Evolutionary conservation across 1,140 invertebrate species (phyloP), one percentile per base, ranked within the genome.

Genomic region (Diorhabda elongata): DNA sequence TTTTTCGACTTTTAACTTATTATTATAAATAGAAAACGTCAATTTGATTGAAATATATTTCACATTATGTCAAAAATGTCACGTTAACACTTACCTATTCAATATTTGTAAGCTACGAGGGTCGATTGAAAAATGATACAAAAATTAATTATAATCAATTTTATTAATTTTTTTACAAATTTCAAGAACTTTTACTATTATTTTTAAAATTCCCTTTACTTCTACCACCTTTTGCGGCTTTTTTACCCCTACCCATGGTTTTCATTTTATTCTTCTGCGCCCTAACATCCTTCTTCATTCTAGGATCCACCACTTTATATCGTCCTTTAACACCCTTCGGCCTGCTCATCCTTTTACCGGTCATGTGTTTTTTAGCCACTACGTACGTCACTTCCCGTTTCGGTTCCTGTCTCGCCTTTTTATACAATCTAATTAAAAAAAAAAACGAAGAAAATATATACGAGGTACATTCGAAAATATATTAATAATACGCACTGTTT

Each of bases 311-410:
- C 3, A 99, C 88, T 81, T 93, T 97, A 80, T 93, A 99, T 8
- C 85, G 91, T 66, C 97, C 97, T 82, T 96, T 95, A 0, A 97
- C 89, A 41, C 96, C 95, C 1, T 87, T 81, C 1, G 97, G 97
- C 74, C 95, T 84, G 47, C 85, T 83, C 43, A 90, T 87, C 63
- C 88, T 86, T 76, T 93, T 96, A 0, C 89, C 90, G 1, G 91
- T 86, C 43, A 84, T 88, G 73, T 92, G 89, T 82, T 97, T 98
- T 77, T 97, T 98, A 9, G 96, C 90, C 0, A 98, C 95, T 0
- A 99, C 92, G 79, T 99, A 98, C 0, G 91, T 96, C 0, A 97
- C 85, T 81, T 98, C 92, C 77, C 93, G 91, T 79, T 98, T 97
- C 60, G 92, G 91, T 42, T 90, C 87, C 2, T 87, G 82, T 71